These are phyloP conservation scores for Carollia perspicillata DNA, from an alignment of 2,113 vertebrate genomes.

Conservation along the genomic window DNA sequence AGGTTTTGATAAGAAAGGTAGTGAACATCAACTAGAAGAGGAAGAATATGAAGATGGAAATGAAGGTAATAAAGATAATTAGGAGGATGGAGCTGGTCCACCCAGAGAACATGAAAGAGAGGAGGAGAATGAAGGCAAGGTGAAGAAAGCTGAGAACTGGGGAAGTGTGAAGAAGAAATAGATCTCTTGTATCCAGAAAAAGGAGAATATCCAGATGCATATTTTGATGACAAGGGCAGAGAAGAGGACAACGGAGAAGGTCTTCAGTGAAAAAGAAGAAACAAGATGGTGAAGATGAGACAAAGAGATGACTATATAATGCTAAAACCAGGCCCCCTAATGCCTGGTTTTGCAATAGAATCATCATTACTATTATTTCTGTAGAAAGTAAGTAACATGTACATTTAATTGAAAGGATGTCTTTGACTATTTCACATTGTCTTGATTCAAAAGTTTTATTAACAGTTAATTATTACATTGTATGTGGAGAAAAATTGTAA, in stretches of 20 bases:
- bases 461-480: constrained; percentile 68
- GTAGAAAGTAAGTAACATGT: constrained; percentile 76
- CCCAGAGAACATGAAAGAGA: constrained; percentile 79
- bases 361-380: constrained; percentile 79
- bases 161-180: constrained; percentile 82
- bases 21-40: constrained; percentile 87
- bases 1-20: constrained; percentile 89
- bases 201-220: constrained; percentile 91
- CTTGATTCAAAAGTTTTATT: constrained; percentile 79
- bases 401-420: constrained; percentile 81
- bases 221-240: constrained; percentile 86
- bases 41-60: constrained; percentile 82
- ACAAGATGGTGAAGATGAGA: constrained; percentile 86
- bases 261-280: constrained; percentile 88
- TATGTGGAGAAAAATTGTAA: constrained; percentile 61
- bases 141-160: constrained; percentile 79
- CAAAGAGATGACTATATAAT: constrained; percentile 80
- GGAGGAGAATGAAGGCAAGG: constrained; percentile 72
- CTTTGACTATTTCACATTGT: constrained; percentile 81
- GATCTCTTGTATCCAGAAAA: constrained; percentile 90
- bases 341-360: constrained; percentile 73
- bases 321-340: constrained; percentile 63
- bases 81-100: constrained; percentile 82
- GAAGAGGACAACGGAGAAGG: constrained; percentile 81
- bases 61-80: constrained; percentile 80